Evolutionary conservation across 2,888 invertebrate genomes (phyloP), one percentile per base, ranked within the genome.

Genomic region (Seira ritae): DNA sequence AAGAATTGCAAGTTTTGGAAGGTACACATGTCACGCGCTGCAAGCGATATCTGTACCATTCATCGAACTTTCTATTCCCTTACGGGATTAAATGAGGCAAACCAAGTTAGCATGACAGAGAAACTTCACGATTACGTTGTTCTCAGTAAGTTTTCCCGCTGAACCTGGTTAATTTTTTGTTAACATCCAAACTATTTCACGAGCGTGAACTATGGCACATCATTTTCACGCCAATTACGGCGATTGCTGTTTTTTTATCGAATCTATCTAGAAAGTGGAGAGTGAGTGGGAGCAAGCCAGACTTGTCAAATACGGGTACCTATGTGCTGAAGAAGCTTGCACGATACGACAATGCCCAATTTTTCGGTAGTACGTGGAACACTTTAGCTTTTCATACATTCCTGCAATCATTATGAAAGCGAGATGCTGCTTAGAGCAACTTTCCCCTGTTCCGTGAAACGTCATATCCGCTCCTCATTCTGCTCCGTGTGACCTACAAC

Each of bases 211-310:
- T 20, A 46, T 65, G 20, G 37, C 62, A 69, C 62, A 69, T 69
- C 77, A 77, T 77, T 69, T 77, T 55, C 69, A 77, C 68, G 69
- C 77, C 68, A 77, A 77, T 77, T 77, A 77, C 77, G 42, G 24
- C 37, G 77, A 77, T 77, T 77, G 62, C 69, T 67, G 23, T 23
- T 31, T 20, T n/a, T 55, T 42, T 66, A 19, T 55, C 77, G 4
- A 68, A 72, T 72, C 19, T 42, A 37, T 37, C 23, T 17, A n/a
- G 15, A 50, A 31, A 31, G 31, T 31, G 8, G 15, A 50, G 50
- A 15, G 50, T 8, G 17, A 50, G 50, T 50, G 50, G 15, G 17
- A 50, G 31, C 31, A 50, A 15, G 17, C 50, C 50, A 50, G 3
- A 50, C 50, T 50, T 50, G 50, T 50, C 50, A 50, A 50, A n/a